Conservation (phyloP, 2,888 invertebrate species). For the Eristalis tenax region DNA sequence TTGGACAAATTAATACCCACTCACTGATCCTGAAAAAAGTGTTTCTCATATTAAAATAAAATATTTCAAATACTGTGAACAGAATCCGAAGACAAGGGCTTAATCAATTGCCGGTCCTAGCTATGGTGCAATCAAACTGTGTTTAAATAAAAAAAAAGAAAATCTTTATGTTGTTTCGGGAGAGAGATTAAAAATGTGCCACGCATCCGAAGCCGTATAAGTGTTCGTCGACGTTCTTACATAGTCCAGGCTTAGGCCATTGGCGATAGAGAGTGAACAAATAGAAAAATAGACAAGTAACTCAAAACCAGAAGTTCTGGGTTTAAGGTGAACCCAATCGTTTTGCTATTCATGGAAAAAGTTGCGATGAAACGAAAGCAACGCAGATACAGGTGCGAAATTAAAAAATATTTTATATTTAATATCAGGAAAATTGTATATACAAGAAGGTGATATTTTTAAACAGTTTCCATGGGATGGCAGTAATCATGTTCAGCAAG, state of each 20-base stretch:
- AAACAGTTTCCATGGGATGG: no score
- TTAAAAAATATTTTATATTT: not conserved
- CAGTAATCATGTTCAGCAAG: no score
- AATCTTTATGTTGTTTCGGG: slow-evolving; percentile 2
- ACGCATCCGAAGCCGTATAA: slow-evolving; percentile 66
- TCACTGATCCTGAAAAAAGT: slow-evolving; percentile 31
- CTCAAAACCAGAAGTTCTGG: slow-evolving; percentile 51
- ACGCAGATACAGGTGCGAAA: slow-evolving; percentile 83
- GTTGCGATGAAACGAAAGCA: slow-evolving; percentile 83
- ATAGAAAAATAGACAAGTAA: slow-evolving; percentile 45
- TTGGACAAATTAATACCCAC: not conserved
- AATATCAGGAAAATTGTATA: no score
- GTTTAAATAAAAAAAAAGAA: not conserved
- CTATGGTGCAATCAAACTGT: not conserved
- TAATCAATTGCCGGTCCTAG: slow-evolving; percentile 1
- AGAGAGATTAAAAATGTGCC: slow-evolving; percentile 64
- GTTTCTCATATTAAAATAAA: slow-evolving; percentile 7
- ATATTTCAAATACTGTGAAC: not conserved
- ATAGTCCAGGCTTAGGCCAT: slow-evolving; percentile 57
- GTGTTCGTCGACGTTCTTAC: slow-evolving; percentile 57
- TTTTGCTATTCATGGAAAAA: slow-evolving; percentile 76
- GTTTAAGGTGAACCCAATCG: slow-evolving; percentile 35
- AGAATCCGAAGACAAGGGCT: not conserved
- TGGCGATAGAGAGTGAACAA: slow-evolving; percentile 25
- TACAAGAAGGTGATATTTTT: no score